A percentile compares a stretch with the other conserved stretches of the same genome.
phyloP scores from a whole-genome alignment of 1,140 invertebrate species.

The Drosophila funebris region DNA sequence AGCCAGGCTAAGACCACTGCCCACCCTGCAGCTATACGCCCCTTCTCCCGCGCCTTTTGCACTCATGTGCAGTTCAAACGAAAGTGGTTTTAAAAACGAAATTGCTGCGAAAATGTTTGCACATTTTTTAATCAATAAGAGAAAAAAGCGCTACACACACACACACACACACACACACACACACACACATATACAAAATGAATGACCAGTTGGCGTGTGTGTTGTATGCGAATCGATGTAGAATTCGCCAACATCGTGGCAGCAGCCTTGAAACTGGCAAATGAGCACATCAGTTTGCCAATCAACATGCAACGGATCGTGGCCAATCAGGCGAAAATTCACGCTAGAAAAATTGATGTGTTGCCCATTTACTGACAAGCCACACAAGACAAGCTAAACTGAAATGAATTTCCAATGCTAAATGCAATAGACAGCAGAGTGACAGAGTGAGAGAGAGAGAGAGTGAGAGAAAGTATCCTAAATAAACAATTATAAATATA shows the following conservation, averaged over 20 bases:
- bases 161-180: too few species aligned
- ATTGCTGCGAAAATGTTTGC: conserved; percentile 79
- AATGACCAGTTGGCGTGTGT: conserved; percentile 56
- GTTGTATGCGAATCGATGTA: conserved; percentile 20
- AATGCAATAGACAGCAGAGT: neutral
- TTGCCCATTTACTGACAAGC: conserved; percentile 6
- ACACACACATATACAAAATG: conserved; percentile 21
- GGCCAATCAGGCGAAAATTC: conserved; percentile 45
- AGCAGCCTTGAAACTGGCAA: conserved; percentile 38
- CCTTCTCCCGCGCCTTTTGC: neutral
- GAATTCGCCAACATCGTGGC: conserved; percentile 11
- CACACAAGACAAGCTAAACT: neutral
- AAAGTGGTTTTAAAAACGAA: conserved; percentile 80
- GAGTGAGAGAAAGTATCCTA: too few species aligned
- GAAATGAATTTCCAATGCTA: conserved; percentile 15
- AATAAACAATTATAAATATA: neutral
- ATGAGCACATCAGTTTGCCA: conserved; percentile 52
- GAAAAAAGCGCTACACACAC: conserved; percentile 9
- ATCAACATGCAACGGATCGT: conserved; percentile 53
- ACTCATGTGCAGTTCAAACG: conserved; percentile 58
- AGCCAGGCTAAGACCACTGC: conserved; percentile 37
- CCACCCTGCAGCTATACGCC: neutral
- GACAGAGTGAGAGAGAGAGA: too few species aligned
- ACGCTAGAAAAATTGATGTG: conserved; percentile 32
- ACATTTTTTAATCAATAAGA: conserved; percentile 81